Evolutionary conservation across 2,888 invertebrate species (phyloP), one percentile per base, ranked within the genome.

Genomic region (Macrosiphum euphorbiae): DNA sequence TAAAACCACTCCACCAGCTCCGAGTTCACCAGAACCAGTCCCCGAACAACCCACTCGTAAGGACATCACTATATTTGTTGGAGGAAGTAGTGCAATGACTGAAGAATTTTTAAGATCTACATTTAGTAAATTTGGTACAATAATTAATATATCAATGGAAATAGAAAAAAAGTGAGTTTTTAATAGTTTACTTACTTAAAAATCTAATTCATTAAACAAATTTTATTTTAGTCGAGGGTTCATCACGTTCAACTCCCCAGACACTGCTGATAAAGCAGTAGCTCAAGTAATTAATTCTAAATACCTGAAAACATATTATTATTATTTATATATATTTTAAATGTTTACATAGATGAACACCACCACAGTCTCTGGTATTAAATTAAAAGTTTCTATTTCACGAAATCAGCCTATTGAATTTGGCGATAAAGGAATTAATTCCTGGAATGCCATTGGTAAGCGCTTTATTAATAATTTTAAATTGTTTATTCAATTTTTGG

Each of bases 211-310:
- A 78, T 88, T 35, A 35, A 61, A 44, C 0, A 44, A 78, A 85
- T 91, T 44, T 3, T 2, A 84, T 86, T 94, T 94, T 96, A 98
- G 98, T 95, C 97, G 97, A 95, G 99, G 98, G 20, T 99, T 98
- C 96, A 97, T 99, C 35, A 98, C 99, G 5, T 99, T 99, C 96
- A 98, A 99, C 95, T 98, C 98, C 95, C 97, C 98, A 28, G 99
- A 99, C 95, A 97, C 97, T 89, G 98, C 99, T 5, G 97, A 98
- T 94, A 97, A 97, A 95, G 98, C 99, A 0, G 98, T 99, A 95
- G 97, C 97, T 61, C 98, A 98, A 95, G 95, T 95, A 95, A 95
- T 94, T 94, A 47, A 91, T 89, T 89, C 24, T 88, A n/a, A 86
- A 88, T 50, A 44, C 0, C 35, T 78, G 16, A 35, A 35, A 35